A percentile compares a stretch with the other conserved stretches of the same genome.
Conservation (phyloP, 92 coral and sea anemone species). For the Ricordea florida region DNA sequence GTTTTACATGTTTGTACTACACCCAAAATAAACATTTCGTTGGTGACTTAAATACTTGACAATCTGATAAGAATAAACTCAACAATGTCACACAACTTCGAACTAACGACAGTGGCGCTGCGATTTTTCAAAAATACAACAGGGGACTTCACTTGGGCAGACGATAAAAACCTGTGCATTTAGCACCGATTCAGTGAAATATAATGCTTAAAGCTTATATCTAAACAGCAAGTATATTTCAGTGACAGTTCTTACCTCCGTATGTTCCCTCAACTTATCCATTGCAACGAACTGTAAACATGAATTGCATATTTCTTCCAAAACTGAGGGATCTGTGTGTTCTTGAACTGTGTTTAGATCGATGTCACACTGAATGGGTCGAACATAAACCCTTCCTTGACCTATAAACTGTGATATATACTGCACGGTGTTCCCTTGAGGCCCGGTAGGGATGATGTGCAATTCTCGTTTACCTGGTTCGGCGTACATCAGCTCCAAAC, state of each 20-base stretch:
- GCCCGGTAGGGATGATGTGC: conserved; percentile 53
- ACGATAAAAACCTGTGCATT: background rate
- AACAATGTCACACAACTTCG: background rate
- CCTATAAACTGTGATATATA: conserved; percentile 48
- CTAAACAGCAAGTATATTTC: background rate
- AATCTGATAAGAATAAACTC: background rate
- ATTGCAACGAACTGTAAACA: background rate
- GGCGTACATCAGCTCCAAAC: conserved; percentile 65
- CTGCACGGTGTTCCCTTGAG: conserved; percentile 63
- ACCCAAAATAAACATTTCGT: background rate
- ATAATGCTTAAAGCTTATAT: background rate
- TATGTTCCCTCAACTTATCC: conserved; percentile 1
- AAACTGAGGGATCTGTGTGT: background rate
- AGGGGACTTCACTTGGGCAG: background rate
- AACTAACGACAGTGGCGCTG: background rate
- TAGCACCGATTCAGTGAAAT: background rate
- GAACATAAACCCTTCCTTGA: conserved; percentile 56
- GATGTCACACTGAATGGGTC: conserved; percentile 57
- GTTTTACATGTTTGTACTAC: background rate
- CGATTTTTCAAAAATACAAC: background rate
- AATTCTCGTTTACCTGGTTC: conserved; percentile 53
- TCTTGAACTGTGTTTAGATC: background rate
- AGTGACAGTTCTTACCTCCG: background rate
- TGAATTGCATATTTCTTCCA: background rate
- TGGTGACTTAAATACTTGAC: background rate